Conservation (phyloP, 2,888 invertebrate species). For the Limnephilus auricula region DNA sequence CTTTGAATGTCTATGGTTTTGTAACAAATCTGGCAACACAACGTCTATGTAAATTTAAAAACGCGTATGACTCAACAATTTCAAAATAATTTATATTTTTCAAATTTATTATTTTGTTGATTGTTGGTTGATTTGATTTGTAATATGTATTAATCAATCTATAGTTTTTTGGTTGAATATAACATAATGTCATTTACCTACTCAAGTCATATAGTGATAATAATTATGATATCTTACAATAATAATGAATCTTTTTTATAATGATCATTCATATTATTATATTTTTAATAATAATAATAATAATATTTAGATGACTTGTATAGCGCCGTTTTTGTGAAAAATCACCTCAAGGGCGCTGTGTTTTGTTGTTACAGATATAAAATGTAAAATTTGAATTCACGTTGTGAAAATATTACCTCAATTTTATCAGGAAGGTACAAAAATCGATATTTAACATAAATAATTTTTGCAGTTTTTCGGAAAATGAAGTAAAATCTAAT, state of each 20-base stretch:
- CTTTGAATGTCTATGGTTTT: neutral
- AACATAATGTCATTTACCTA: neutral
- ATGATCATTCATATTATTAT: neutral
- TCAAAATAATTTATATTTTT: too few species aligned
- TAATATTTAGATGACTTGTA: too few species aligned
- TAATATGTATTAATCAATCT: neutral
- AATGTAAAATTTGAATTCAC: neutral
- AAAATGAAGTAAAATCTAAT: too few species aligned
- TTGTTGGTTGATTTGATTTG: neutral
- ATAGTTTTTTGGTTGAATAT: neutral
- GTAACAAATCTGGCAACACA: too few species aligned
- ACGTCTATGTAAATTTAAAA: too few species aligned
- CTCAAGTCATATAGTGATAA: neutral
- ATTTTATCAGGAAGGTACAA: neutral
- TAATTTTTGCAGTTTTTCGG: neutral
- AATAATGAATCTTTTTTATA: neutral
- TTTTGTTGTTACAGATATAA: neutral
- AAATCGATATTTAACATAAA: neutral
- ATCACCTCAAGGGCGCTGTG: too few species aligned
- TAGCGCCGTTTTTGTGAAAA: too few species aligned
- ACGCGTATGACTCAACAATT: too few species aligned
- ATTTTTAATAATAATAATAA: too few species aligned
- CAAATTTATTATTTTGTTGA: too few species aligned
- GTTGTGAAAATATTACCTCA: constrained; percentile 38
- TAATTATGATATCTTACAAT: neutral